phyloP scores from a whole-genome alignment of 1,140 invertebrate genomes.

The Euura lappo region DNA sequence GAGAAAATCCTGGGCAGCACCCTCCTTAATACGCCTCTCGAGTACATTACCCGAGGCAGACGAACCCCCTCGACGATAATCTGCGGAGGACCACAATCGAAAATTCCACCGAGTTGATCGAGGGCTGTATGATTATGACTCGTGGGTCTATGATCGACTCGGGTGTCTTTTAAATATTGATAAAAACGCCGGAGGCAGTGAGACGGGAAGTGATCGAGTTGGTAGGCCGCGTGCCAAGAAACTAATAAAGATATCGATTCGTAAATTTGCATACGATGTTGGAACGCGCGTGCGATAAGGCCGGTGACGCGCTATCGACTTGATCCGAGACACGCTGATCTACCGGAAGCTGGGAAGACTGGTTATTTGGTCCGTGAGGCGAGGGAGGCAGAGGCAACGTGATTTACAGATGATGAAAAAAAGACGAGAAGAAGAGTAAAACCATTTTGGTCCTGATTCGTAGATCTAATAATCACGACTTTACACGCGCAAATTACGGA shows the following conservation, averaged over 20 bases:
- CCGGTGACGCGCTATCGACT: neutral
- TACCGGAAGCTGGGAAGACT: neutral
- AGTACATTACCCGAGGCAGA: neutral
- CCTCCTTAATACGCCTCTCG: neutral
- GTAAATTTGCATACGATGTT: constrained; percentile 1
- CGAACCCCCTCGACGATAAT: neutral
- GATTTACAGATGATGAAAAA: neutral
- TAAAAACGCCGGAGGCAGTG: neutral
- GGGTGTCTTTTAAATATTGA: no score
- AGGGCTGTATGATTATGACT: no score
- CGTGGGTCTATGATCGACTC: no score
- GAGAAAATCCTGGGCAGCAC: neutral
- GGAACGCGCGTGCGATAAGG: neutral
- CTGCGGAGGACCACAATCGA: neutral
- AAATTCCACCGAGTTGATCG: neutral
- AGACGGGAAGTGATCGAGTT: neutral
- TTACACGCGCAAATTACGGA: no score
- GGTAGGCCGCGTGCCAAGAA: neutral
- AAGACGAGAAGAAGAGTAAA: neutral
- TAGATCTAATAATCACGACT: neutral
- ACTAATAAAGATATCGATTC: constrained; percentile 6
- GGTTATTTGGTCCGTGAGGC: neutral
- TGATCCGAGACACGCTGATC: neutral
- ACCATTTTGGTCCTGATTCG: neutral
- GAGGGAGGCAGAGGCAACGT: neutral